Conservation (phyloP, 2,797 vertebrate species). For the Eulemur mongoz region DNA sequence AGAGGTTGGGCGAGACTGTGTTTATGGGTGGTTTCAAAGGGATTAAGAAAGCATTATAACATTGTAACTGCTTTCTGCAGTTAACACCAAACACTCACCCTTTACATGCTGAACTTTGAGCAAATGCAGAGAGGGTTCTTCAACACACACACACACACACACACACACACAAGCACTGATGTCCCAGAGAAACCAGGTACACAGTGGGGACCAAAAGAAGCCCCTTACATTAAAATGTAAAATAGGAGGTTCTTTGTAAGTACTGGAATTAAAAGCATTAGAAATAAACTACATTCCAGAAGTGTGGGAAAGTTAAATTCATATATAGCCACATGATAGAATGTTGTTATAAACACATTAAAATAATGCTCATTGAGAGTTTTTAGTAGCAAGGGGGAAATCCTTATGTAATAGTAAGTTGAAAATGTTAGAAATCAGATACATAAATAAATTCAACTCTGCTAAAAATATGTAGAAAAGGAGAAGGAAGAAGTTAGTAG, state of each 20-base stretch:
- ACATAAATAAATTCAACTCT: background rate
- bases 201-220: background rate
- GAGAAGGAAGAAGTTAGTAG: background rate
- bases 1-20: too few species aligned
- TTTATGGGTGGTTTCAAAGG: background rate
- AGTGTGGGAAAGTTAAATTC: background rate
- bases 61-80: background rate
- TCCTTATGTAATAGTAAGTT: background rate
- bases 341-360: background rate
- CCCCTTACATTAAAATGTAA: background rate
- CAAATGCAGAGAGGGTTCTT: background rate
- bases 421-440: background rate
- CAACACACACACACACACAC: background rate
- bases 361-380: background rate
- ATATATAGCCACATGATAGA: background rate
- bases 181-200: background rate
- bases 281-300: background rate
- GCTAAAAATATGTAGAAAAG: background rate
- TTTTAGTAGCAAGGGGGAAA: background rate
- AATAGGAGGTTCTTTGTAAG: background rate
- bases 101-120: background rate
- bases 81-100: background rate
- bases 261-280: background rate
- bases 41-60: background rate
- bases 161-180: too few species aligned